A percentile compares a stretch with the other conserved stretches of the same genome.
phyloP scores from a whole-genome alignment of 2,797 vertebrate species.

The Mus spretus region DNA sequence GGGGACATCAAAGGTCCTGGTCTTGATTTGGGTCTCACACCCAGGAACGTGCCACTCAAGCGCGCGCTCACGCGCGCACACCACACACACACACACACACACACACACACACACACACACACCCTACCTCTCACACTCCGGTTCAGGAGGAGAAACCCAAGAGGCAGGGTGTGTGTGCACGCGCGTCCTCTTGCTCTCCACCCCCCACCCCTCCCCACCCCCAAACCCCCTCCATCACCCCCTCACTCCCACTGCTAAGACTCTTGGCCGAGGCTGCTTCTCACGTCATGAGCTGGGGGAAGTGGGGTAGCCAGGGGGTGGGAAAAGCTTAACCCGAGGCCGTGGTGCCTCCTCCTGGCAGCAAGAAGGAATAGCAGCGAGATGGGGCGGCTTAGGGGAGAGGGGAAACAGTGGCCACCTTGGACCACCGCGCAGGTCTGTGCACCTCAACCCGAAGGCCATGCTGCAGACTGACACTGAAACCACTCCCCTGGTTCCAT shows the following conservation, averaged over 20 bases:
- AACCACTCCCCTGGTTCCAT: neutral
- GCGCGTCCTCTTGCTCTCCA: slow-evolving; percentile 64
- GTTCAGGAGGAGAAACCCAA: slow-evolving; percentile 67
- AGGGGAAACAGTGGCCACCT: neutral
- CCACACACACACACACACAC: slow-evolving; percentile 14
- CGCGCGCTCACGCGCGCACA: neutral
- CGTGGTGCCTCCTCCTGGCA: slow-evolving; percentile 82
- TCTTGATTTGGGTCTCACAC: slow-evolving; percentile 69
- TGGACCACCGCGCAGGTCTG: neutral
- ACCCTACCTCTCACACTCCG: slow-evolving; percentile 76
- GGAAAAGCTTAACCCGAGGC: slow-evolving; percentile 69
- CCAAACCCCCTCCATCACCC: slow-evolving; percentile 72
- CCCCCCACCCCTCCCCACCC: slow-evolving; percentile 81
- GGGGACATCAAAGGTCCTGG: slow-evolving; percentile 69
- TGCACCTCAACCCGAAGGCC: neutral
- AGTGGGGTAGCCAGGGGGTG: slow-evolving; percentile 70
- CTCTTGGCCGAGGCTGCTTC: slow-evolving; percentile 80
- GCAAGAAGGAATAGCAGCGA: slow-evolving; percentile 57
- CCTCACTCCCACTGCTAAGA: slow-evolving; percentile 77
- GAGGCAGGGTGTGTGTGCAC: slow-evolving; percentile 57
- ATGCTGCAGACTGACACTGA: neutral
- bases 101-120: slow-evolving; percentile 9
- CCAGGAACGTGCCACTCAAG: slow-evolving; percentile 50
- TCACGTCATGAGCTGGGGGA: slow-evolving; percentile 78
- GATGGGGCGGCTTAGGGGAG: slow-evolving; percentile 9